Base-by-base conservation (phyloP, 2,113 vertebrate genomes). In the Chaetodon trifascialis region DNA sequence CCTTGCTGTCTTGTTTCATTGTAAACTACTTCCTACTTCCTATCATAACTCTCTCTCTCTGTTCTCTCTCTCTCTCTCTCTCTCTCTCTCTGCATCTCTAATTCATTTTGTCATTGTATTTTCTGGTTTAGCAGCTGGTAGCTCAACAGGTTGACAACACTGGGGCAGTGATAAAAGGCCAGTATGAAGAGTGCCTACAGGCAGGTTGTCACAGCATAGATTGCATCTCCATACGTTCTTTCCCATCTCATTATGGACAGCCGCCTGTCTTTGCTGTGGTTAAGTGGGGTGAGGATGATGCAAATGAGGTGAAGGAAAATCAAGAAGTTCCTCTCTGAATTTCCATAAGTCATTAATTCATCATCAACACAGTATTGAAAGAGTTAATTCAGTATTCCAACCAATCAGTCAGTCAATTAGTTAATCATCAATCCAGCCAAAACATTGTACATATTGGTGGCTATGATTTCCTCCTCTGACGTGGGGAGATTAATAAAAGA, bases 1-100 rank as follows among this genome's bases (percentile, higher is more conserved):
- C 30, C 30, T 77, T 64, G 55, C 11, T 69, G 10, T 46, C n/a
- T 55, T 82, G 14, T 71, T 73, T 76, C 6, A 60, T 71, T 66
- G 67, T 75, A 46, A 77, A 51, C 30, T 23, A 14, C 19, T 52
- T 46, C 8, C 5, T n/a, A 25, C 71, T 51, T 36, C 12, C 5
- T 58, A 69, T 4, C 46, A 56, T 30, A 64, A 14, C 15, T 69
- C 40, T 30, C 11, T 4, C 0, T 36, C 46, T 23, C 55, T n/a
- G n/a, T n/a, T 55, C 15, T 51, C 16, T 36, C 40, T 25, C 0
- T 30, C 15, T 69, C 40, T 30, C 11, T 4, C 0, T 36, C 46
- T 23, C 55, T 55, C 15, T 51, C 16, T 36, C 40, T 25, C 0
- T 30, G 7, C 2, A 34, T 72, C 12, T 60, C 38, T 17, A 23